Percentiles rank a stretch among this genome's conserved stretches.
Evolutionary conservation across 2,113 vertebrate species (phyloP).

Genomic region (Zosterops hypoxanthus): DNA sequence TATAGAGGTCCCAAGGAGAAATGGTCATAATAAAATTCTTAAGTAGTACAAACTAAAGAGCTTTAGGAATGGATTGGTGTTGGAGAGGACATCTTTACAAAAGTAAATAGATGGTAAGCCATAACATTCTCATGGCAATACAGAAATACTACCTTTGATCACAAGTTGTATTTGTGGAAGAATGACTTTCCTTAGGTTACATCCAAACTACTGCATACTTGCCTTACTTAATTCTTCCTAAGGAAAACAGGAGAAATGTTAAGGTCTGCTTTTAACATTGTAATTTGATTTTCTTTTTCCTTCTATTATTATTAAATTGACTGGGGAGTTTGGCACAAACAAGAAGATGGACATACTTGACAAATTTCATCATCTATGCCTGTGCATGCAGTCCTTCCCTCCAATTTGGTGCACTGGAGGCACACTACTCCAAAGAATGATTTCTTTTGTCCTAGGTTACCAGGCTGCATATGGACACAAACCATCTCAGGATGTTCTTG

Average conservation of each 20-base stretch:
- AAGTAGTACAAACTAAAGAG: background rate
- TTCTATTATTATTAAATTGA: background rate
- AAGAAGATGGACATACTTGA: background rate
- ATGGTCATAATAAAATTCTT: background rate
- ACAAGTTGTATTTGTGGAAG: background rate
- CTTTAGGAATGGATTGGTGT: background rate
- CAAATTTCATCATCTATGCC: background rate
- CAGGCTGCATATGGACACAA: background rate
- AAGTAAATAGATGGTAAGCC: background rate
- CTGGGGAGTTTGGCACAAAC: background rate
- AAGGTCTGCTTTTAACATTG: background rate
- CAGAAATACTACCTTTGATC: background rate
- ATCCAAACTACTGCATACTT: background rate
- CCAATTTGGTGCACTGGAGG: background rate
- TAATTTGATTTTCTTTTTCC: background rate
- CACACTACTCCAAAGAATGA: background rate
- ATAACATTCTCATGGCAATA: background rate
- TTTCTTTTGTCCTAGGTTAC: background rate
- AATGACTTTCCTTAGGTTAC: background rate
- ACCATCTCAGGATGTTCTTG: background rate
- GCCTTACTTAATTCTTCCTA: background rate
- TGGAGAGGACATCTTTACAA: background rate
- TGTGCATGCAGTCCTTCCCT: background rate
- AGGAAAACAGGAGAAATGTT: background rate
- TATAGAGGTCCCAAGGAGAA: background rate